Evolutionary conservation across 2,888 invertebrate species (phyloP).

Genomic region (Abrostola triplasia): DNA sequence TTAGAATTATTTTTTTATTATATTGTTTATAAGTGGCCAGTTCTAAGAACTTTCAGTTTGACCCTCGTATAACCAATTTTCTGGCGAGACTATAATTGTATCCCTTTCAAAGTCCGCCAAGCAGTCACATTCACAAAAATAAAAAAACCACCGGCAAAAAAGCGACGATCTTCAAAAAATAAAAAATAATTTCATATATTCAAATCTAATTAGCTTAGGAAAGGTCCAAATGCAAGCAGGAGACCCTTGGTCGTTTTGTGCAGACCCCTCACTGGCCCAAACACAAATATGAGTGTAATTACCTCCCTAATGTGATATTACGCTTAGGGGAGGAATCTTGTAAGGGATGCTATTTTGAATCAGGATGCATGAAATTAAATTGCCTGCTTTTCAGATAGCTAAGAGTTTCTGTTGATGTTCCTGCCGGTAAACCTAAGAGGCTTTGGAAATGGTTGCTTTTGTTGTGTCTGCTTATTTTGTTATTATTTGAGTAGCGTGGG

Average conservation of each 20-base stretch:
- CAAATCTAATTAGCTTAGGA: slow-evolving; percentile 53
- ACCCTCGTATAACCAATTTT: too few relatives aligned
- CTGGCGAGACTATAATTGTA: too few relatives aligned
- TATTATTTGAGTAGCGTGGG: too few relatives aligned
- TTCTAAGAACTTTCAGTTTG: too few relatives aligned
- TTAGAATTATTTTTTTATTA: too few relatives aligned
- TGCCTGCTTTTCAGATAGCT: slow-evolving; percentile 53
- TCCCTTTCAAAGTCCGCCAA: not conserved
- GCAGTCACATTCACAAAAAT: not conserved
- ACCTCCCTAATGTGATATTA: slow-evolving; percentile 73
- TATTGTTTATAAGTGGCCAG: too few relatives aligned
- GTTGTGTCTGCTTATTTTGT: slow-evolving; percentile 4
- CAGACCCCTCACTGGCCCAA: slow-evolving; percentile 59
- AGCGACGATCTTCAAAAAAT: slow-evolving; percentile 7
- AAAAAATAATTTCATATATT: slow-evolving; percentile 36
- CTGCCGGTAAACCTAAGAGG: slow-evolving; percentile 34
- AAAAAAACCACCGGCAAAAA: not conserved
- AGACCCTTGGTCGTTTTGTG: slow-evolving; percentile 56
- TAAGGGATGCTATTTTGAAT: slow-evolving; percentile 48
- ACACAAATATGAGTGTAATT: slow-evolving; percentile 77
- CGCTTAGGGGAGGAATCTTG: slow-evolving; percentile 58
- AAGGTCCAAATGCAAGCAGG: slow-evolving; percentile 39
- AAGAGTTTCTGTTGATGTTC: slow-evolving; percentile 44
- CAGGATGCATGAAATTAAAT: slow-evolving; percentile 62
- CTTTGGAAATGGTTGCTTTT: slow-evolving; percentile 8